Percentiles rank a stretch among this genome's conserved stretches.
Conservation (phyloP, 37 sponge, comb jelly and placozoan species). For the Spongia lamella region DNA sequence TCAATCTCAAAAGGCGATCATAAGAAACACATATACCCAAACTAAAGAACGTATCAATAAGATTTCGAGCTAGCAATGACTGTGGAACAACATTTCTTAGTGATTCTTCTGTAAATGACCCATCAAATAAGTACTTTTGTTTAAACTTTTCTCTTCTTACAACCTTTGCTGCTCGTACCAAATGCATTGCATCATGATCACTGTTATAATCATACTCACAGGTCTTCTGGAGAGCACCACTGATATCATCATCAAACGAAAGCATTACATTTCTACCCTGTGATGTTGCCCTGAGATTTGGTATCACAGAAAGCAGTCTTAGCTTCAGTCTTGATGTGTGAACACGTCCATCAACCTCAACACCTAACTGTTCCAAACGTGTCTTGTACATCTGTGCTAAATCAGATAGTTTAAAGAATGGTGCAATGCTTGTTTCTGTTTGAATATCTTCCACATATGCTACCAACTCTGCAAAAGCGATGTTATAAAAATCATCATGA, state of each 20-base stretch:
- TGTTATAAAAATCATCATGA: neutral
- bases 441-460: too few relatives aligned
- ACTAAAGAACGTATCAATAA: constrained; percentile 24
- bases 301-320: constrained; percentile 11
- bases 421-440: constrained; percentile 14
- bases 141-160: too few relatives aligned
- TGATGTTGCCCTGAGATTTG: constrained; percentile 8
- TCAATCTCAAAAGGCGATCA: constrained; percentile 31
- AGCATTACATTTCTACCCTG: constrained; percentile 20
- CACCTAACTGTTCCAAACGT: constrained; percentile 35
- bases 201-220: constrained; percentile 30
- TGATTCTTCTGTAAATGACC: too few relatives aligned
- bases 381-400: constrained; percentile 3
- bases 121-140: too few relatives aligned
- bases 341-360: too few relatives aligned
- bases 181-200: constrained; percentile 31
- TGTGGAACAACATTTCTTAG: too few relatives aligned
- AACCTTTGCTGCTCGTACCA: constrained; percentile 42
- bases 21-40: constrained; percentile 40
- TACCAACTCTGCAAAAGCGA: constrained; percentile 14
- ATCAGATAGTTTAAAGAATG: constrained; percentile 3
- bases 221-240: constrained; percentile 28
- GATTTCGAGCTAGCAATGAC: too few relatives aligned
- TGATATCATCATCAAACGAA: constrained; percentile 31
- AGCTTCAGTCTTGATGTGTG: constrained; percentile 21